These are phyloP conservation scores for Globodera rostochiensis DNA, from an alignment of 1,140 invertebrate genomes.

Conservation along the genomic window DNA sequence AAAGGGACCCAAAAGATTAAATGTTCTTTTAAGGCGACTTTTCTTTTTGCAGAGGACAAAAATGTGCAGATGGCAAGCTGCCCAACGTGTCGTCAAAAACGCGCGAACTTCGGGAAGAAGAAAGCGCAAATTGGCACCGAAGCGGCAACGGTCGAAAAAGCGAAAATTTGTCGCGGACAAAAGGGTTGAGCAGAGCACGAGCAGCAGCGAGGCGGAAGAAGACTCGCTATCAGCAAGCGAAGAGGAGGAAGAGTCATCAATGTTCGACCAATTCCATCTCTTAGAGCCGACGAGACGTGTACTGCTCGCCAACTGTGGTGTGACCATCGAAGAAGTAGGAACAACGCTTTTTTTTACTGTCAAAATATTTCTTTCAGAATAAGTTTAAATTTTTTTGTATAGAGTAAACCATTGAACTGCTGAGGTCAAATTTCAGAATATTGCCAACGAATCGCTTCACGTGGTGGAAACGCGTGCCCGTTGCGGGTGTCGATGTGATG, in stretches of 20 bases:
- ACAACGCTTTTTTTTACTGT: not conserved
- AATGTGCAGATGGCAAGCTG: not conserved
- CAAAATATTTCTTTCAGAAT: no score
- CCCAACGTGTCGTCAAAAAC: not conserved
- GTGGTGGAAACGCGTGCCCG: slow-evolving; percentile 21
- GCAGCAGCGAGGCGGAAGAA: slow-evolving; percentile 10
- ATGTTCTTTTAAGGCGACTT: no score
- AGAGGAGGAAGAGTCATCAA: not conserved
- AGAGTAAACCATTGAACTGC: no score
- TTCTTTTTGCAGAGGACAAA: not conserved
- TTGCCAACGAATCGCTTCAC: not conserved
- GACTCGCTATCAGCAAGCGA: not conserved
- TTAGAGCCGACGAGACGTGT: slow-evolving; percentile 6
- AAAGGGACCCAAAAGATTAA: no score
- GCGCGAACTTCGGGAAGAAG: not conserved
- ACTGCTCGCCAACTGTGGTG: not conserved
- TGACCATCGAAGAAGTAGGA: slow-evolving; percentile 11
- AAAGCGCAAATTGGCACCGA: not conserved
- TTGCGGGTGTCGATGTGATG: slow-evolving; percentile 40
- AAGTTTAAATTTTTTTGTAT: no score
- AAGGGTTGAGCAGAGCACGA: slow-evolving; percentile 14
- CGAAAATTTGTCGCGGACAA: not conserved
- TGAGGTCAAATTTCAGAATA: not conserved
- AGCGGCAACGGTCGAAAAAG: not conserved
- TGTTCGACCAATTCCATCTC: slow-evolving; percentile 12